Conservation (phyloP, 2,888 invertebrate genomes). For the Pecten maximus region DNA sequence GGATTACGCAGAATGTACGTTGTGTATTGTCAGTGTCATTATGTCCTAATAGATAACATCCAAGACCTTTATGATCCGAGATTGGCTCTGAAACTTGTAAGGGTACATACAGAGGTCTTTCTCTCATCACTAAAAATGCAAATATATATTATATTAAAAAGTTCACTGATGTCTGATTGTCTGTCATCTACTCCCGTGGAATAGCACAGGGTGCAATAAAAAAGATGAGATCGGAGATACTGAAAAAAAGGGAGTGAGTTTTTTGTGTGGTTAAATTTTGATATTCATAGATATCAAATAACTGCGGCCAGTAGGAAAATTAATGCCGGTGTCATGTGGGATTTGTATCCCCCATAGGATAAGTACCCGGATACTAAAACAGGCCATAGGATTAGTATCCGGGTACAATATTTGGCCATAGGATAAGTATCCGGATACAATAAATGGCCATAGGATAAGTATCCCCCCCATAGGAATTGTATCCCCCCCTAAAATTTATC, state of each 20-base stretch:
- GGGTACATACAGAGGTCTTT: background rate
- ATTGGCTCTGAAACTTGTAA: background rate
- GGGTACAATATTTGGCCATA: too few relatives aligned
- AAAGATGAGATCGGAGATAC: background rate
- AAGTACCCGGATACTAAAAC: too few relatives aligned
- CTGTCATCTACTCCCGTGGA: background rate
- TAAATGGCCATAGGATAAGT: too few relatives aligned
- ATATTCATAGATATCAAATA: constrained; percentile 24
- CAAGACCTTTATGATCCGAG: background rate
- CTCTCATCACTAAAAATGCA: background rate
- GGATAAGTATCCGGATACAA: too few relatives aligned
- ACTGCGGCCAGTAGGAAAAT: background rate
- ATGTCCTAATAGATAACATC: background rate
- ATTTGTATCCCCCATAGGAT: too few relatives aligned
- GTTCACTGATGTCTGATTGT: background rate
- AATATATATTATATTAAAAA: background rate
- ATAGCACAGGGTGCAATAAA: constrained; percentile 6
- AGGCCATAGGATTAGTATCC: too few relatives aligned
- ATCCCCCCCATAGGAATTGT: too few relatives aligned
- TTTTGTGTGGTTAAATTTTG: constrained; percentile 5
- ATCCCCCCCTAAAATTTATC: too few relatives aligned
- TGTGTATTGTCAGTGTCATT: constrained; percentile 19
- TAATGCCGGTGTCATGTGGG: too few relatives aligned
- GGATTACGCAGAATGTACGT: too few relatives aligned
- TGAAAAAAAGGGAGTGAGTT: background rate